Conservation (phyloP, 2,113 vertebrate species). For the Mesoclemmys tuberculata region DNA sequence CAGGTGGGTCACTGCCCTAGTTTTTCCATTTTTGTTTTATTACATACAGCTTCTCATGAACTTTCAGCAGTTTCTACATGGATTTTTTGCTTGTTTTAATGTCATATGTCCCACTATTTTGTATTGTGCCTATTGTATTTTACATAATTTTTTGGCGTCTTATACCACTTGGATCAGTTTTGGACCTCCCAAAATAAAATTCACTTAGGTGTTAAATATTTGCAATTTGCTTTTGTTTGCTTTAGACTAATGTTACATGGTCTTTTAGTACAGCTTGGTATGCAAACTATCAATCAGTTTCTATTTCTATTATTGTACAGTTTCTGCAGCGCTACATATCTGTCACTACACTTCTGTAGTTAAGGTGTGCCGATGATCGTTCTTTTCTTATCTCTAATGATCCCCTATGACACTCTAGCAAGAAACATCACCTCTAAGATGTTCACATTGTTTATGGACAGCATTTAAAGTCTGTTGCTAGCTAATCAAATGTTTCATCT, state of each 20-base stretch:
- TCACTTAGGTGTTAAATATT: neutral
- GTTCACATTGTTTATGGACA: rapidly evolving
- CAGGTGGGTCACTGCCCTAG: neutral
- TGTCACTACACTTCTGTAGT: neutral
- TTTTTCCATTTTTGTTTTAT: neutral
- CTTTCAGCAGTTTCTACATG: neutral
- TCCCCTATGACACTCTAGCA: neutral
- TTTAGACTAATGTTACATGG: neutral
- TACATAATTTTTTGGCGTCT: neutral
- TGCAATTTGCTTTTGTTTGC: neutral
- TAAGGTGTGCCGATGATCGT: neutral
- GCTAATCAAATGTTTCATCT: neutral
- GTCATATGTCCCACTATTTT: neutral
- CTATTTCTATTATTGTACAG: neutral
- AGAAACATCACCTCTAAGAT: rapidly evolving
- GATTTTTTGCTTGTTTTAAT: neutral
- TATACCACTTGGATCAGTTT: neutral
- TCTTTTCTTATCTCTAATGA: neutral
- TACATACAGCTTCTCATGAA: neutral
- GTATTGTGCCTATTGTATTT: neutral
- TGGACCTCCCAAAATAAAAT: neutral
- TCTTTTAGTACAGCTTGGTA: neutral
- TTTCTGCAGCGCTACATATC: neutral
- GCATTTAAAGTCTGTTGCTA: neutral
- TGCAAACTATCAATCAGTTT: neutral